phyloP scores from a whole-genome alignment of 2,888 invertebrate species.

The Drosophila mimetica region DNA sequence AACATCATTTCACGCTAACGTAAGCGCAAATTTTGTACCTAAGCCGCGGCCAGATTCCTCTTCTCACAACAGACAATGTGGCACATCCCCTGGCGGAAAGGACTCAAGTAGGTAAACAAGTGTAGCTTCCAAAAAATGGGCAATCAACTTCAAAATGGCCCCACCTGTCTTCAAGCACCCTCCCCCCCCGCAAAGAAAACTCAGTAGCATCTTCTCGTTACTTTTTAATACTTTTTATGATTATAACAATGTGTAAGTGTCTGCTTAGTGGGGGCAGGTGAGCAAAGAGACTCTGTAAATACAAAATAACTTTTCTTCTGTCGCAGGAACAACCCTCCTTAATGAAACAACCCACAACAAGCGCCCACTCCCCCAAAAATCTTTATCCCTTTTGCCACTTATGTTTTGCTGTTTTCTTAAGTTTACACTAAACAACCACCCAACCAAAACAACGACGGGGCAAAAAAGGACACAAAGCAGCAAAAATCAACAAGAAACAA shows the following conservation, averaged over 20 bases:
- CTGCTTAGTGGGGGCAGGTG: constrained; percentile 22
- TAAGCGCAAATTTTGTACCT: constrained; percentile 73
- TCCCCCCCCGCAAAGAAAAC: background rate
- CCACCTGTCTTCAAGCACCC: constrained; percentile 52
- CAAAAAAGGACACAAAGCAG: constrained; percentile 20
- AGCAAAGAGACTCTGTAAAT: constrained; percentile 54
- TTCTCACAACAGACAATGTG: constrained; percentile 20
- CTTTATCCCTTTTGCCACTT: constrained; percentile 60
- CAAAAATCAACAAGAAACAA: constrained; percentile 40
- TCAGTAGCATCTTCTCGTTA: constrained; percentile 47
- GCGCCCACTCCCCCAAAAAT: constrained; percentile 6
- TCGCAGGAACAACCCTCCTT: constrained; percentile 42
- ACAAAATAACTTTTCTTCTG: constrained; percentile 68
- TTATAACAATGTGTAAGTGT: constrained; percentile 74
- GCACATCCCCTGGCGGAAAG: constrained; percentile 11
- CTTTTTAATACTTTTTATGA: constrained; percentile 78
- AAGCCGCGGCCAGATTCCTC: constrained; percentile 67
- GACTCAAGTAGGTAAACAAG: constrained; percentile 70
- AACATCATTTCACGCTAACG: constrained; percentile 78
- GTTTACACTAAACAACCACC: constrained; percentile 61
- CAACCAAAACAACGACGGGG: constrained; percentile 8
- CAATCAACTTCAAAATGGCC: constrained; percentile 75
- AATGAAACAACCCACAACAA: constrained; percentile 56
- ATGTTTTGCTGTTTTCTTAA: constrained; percentile 62
- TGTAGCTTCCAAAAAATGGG: constrained; percentile 72